Conservation (phyloP, 2,113 vertebrate genomes). For the Notechis scutatus region DNA sequence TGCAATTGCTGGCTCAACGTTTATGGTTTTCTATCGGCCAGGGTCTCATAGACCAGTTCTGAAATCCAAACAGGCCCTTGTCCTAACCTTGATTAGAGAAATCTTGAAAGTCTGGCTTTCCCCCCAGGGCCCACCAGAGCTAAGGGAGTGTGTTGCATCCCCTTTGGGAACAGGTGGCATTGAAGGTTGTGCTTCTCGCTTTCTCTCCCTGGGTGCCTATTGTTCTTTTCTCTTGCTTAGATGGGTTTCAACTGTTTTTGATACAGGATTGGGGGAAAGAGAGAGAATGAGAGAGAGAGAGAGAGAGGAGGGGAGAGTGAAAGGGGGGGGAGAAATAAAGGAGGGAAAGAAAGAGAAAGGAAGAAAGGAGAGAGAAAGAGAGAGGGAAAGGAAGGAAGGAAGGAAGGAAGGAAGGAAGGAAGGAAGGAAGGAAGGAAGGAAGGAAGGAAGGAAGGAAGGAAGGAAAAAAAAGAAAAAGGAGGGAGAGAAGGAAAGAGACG, state of each 20-base stretch:
- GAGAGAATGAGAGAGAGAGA: not conserved
- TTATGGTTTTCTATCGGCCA: not conserved
- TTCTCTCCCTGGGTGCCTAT: not conserved
- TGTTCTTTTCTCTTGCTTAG: not conserved
- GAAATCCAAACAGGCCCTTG: not conserved
- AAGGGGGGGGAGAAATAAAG: not conserved
- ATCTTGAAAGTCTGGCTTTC: not conserved
- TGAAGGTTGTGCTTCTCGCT: not conserved
- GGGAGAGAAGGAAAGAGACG: not conserved
- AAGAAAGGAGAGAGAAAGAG: not conserved
- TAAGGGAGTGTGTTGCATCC: not conserved
- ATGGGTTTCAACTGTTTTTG: not conserved
- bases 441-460: no score
- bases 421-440: no score
- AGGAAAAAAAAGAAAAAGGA: rapidly evolving
- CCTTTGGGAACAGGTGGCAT: not conserved
- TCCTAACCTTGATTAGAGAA: not conserved
- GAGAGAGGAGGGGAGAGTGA: not conserved
- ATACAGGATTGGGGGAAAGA: not conserved
- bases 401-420: no score
- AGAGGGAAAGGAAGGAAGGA: rapidly evolving
- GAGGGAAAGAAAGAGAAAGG: not conserved
- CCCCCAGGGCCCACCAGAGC: not conserved
- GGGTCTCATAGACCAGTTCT: not conserved
- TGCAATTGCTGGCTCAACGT: not conserved